Conservation (phyloP, 2,797 vertebrate genomes). For the Chiloscyllium punctatum region DNA sequence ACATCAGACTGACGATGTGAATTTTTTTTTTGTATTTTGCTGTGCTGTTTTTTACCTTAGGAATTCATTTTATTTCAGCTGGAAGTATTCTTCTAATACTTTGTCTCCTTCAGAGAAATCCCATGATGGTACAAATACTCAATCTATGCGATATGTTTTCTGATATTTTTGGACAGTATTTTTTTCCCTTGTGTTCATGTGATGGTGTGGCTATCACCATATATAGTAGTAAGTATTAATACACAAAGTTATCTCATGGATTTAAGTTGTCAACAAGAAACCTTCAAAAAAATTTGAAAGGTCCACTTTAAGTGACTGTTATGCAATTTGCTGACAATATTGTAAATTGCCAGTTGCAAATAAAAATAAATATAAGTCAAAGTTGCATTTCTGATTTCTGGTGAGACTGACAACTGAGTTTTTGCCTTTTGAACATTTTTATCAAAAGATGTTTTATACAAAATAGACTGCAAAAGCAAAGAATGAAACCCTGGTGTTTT, state of each 20-base stretch:
- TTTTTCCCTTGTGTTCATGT: not conserved
- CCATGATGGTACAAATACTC: not conserved
- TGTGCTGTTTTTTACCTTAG: not conserved
- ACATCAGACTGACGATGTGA: not conserved
- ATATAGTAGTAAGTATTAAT: not conserved
- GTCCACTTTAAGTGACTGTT: not conserved
- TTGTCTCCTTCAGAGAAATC: not conserved
- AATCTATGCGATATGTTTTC: not conserved
- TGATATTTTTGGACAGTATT: not conserved
- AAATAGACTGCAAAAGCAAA: not conserved
- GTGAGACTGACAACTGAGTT: not conserved
- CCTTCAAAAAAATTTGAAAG: no score
- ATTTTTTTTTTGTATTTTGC: not conserved
- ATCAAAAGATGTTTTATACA: not conserved
- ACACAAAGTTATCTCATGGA: not conserved
- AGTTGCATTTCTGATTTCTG: not conserved
- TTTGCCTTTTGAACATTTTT: not conserved
- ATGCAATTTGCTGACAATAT: not conserved
- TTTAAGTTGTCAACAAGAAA: not conserved
- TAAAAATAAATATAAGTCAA: not conserved
- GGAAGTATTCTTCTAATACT: not conserved
- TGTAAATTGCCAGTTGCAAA: not conserved
- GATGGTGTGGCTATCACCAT: not conserved
- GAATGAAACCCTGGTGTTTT: not conserved
- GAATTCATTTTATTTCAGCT: not conserved